Evolutionary conservation across 2,888 invertebrate genomes (phyloP).

Genomic region (Linnaemya vulpina): DNA sequence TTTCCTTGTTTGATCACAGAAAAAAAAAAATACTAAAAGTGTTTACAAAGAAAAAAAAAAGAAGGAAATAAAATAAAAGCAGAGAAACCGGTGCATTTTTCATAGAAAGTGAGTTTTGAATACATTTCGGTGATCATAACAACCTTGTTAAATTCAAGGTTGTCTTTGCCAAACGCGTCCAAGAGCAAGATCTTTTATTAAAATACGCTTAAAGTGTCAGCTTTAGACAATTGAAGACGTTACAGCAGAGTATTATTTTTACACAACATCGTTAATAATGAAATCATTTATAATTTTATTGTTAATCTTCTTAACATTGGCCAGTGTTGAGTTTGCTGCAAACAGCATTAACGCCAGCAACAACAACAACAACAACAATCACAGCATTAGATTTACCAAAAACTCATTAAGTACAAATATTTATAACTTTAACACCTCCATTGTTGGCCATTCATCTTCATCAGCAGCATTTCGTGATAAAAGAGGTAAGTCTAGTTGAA

Average conservation of each 20-base stretch:
- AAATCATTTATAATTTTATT: slow-evolving; percentile 53
- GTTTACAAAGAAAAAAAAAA: neutral
- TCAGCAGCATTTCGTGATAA: slow-evolving; percentile 65
- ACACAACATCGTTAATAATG: slow-evolving; percentile 40
- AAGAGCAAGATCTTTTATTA: slow-evolving; percentile 12
- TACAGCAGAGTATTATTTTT: neutral
- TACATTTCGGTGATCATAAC: slow-evolving; percentile 26
- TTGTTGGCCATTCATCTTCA: slow-evolving; percentile 48
- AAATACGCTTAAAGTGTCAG: slow-evolving; percentile 50
- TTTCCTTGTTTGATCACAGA: neutral
- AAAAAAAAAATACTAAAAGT: neutral
- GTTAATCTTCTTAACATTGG: slow-evolving; percentile 65
- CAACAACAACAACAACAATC: slow-evolving; percentile 18
- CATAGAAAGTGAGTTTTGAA: slow-evolving; percentile 12
- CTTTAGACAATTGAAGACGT: slow-evolving; percentile 22
- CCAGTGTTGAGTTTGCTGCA: slow-evolving; percentile 52
- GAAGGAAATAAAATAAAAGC: neutral
- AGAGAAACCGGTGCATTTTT: slow-evolving; percentile 11
- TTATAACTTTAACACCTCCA: slow-evolving; percentile 50
- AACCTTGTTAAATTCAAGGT: slow-evolving; percentile 65
- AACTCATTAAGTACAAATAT: slow-evolving; percentile 52
- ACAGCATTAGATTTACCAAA: slow-evolving; percentile 41
- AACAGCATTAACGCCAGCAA: slow-evolving; percentile 35
- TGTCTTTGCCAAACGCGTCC: slow-evolving; percentile 15
- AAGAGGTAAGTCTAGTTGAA: slow-evolving; percentile 67